Percentiles rank a stretch among this genome's conserved stretches.
These are phyloP conservation scores for Abscondita cerata DNA, from an alignment of 2,888 invertebrate genomes.

Conservation along the genomic window DNA sequence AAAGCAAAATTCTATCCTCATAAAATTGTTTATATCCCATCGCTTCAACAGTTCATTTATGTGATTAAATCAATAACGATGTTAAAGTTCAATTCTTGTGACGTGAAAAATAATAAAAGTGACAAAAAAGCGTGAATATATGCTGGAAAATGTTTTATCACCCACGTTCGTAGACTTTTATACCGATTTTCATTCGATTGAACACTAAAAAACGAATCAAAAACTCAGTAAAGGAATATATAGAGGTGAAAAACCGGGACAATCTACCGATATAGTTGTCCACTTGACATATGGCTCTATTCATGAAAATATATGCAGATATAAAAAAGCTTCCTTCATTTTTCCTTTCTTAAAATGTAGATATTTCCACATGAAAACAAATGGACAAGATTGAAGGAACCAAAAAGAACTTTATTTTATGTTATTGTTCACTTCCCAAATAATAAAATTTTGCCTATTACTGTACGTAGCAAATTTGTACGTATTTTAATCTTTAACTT, in stretches of 20 bases:
- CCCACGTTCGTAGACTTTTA: conserved; percentile 53
- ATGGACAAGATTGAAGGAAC: conserved; percentile 3
- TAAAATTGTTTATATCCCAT: conserved; percentile 12
- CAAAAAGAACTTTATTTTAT: no score
- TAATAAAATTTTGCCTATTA: no score
- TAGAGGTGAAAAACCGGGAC: conserved; percentile 45
- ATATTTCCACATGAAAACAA: conserved; percentile 25
- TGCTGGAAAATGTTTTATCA: conserved; percentile 51
- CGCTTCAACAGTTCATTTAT: conserved; percentile 22
- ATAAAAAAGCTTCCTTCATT: conserved; percentile 38
- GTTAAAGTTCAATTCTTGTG: conserved; percentile 40
- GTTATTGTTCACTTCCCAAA: no score
- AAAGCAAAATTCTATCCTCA: conserved; percentile 5
- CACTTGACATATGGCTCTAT: conserved; percentile 42
- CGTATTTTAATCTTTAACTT: no score
- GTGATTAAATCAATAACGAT: conserved; percentile 32
- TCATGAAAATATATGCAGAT: conserved; percentile 41
- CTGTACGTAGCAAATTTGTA: no score
- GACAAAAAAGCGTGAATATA: conserved; percentile 42
- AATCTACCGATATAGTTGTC: conserved; percentile 40
- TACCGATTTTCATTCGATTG: conserved; percentile 55
- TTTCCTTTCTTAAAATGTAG: conserved; percentile 31
- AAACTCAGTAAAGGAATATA: conserved; percentile 48
- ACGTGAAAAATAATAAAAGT: conserved; percentile 45
- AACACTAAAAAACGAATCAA: conserved; percentile 54